Conservation (phyloP, 2,797 vertebrate species). For the Pseudochirops corinnae region DNA sequence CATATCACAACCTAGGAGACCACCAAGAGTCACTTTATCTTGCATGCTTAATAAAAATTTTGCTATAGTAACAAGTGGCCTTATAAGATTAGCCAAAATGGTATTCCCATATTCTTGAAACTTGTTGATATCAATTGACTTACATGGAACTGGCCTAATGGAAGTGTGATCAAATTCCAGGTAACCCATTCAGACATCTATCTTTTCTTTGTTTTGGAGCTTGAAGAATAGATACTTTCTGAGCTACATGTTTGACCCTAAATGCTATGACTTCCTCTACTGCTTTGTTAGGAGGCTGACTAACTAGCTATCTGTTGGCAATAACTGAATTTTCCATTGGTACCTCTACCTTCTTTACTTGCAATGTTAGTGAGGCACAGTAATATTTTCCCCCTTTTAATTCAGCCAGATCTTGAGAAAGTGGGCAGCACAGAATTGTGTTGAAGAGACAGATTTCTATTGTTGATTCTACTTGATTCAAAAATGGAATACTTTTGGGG, state of each 20-base stretch:
- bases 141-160: neutral
- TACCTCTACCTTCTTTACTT: neutral
- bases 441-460: neutral
- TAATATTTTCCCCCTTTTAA: neutral
- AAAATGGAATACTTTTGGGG: neutral
- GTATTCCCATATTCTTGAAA: neutral
- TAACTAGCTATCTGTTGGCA: neutral
- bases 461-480: neutral
- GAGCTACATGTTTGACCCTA: neutral
- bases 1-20: constrained; percentile 20
- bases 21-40: constrained; percentile 36
- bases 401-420: neutral
- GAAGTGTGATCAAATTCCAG: neutral
- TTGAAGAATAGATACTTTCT: neutral
- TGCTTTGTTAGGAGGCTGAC: neutral
- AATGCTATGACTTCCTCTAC: neutral
- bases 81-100: constrained; percentile 52
- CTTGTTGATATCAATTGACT: neutral
- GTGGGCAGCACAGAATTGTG: neutral
- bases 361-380: neutral
- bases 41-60: constrained; percentile 36
- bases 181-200: neutral
- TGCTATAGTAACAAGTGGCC: neutral
- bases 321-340: neutral
- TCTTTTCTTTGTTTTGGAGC: neutral